Percentiles rank a stretch among this genome's conserved stretches.
phyloP scores from a whole-genome alignment of 2,888 invertebrate species.

The Drosophila robusta region DNA sequence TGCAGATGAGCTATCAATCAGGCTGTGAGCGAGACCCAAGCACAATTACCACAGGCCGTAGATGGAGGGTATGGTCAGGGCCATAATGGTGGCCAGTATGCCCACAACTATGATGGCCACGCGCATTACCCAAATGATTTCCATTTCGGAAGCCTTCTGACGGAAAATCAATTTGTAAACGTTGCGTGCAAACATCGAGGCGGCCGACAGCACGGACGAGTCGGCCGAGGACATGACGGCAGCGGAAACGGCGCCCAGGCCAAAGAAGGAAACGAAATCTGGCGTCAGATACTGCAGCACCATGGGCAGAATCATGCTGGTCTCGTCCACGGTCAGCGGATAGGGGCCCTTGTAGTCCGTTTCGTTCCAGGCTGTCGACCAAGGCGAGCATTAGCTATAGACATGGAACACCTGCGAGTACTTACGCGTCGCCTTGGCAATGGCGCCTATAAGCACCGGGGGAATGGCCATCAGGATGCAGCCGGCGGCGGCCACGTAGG shows the following conservation, averaged over 20 bases:
- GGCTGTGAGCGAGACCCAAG: background rate
- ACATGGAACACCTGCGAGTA: constrained; percentile 21
- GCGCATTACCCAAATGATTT: constrained; percentile 98
- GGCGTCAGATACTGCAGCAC: constrained; percentile 98
- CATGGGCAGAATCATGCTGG: constrained; percentile 98
- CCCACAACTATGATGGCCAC: constrained; percentile 96
- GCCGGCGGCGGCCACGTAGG: constrained; percentile 97
- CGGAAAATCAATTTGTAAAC: constrained; percentile 99
- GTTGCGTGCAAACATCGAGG: constrained; percentile 99
- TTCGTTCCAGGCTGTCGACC: constrained; percentile 95
- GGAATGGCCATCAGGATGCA: constrained; percentile 99
- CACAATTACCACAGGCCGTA: constrained; percentile 95
- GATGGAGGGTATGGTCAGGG: constrained; percentile 98
- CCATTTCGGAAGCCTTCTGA: constrained; percentile 98
- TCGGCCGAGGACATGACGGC: constrained; percentile 99
- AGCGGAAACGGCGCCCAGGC: constrained; percentile 98
- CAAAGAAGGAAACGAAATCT: constrained; percentile 97
- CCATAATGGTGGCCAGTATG: constrained; percentile 96
- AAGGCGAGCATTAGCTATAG: background rate
- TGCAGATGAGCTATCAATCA: constrained; percentile 38
- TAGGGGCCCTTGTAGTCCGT: constrained; percentile 92
- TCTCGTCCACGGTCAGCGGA: constrained; percentile 91
- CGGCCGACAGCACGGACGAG: constrained; percentile 98
- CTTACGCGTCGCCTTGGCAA: constrained; percentile 97
- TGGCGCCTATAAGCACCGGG: constrained; percentile 97